Evolutionary conservation across 2,888 invertebrate species (phyloP), one percentile per base, ranked within the genome.

Genomic region (Hirtodrosophila histrioides): DNA sequence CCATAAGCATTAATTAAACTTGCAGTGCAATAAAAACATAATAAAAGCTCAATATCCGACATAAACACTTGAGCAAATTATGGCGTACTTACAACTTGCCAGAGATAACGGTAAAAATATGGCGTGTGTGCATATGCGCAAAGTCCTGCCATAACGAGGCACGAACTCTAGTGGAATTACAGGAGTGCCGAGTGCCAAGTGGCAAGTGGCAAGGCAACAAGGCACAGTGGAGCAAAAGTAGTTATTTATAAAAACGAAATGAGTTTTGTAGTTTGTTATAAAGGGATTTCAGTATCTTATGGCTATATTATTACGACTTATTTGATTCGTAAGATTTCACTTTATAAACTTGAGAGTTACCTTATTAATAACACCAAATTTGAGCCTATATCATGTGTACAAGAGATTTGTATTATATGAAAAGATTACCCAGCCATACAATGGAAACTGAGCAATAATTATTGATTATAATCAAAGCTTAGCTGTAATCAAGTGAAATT

Each of bases 21-120:
- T 66, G 46, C 45, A 44, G 36, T 44, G 75, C 75, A 67, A 81
- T 78, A 75, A 75, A 63, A 65, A 64, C 60, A 41, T 65, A 78
- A 69, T 69, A 66, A 78, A 69, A 74, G 70, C 78, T 78, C 78
- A 70, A 75, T 75, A 75, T 17, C 57, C 49, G 56, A 74, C 82
- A 78, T 78, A 78, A 78, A 78, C 78, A 78, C 79, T 75, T 78
- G 83, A 70, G 40, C 67, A 78, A 82, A 78, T 78, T 78, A 82
- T 75, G 67, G 79, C 62, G 71, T 62, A 79, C 78, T 82, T 70
- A 82, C 67, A 82, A 70, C 65, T 82, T 78, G 64, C 83, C 70
- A 67, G 51, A 78, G 79, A 75, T 82, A 78, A 78, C 75, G 66
- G 76, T 78, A 78, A 78, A 68, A 71, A 75, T 63, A 70, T 51